A percentile compares a stretch with the other conserved stretches of the same genome.
Evolutionary conservation across 1,140 invertebrate genomes (phyloP).

Genomic region (Trachymyrmex cornetzi): DNA sequence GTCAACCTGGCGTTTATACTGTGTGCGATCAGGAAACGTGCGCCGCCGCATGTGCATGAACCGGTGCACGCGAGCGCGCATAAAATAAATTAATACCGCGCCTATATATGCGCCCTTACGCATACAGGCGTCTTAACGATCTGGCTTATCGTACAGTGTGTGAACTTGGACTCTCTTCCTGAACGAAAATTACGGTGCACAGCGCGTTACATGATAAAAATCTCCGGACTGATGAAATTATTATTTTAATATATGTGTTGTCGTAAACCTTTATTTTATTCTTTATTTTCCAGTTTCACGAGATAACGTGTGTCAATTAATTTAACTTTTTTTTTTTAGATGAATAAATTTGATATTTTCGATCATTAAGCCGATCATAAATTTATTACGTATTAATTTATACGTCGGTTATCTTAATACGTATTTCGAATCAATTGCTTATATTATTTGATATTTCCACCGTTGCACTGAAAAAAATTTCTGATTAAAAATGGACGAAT

Average conservation of each 20-base stretch:
- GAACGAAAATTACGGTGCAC: constrained; percentile 35
- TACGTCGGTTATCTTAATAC: background rate
- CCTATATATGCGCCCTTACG: constrained; percentile 50
- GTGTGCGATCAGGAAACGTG: constrained; percentile 67
- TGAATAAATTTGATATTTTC: background rate
- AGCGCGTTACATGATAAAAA: constrained; percentile 16
- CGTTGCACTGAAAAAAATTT: too few species aligned
- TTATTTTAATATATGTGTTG: constrained; percentile 14
- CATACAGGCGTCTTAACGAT: constrained; percentile 45
- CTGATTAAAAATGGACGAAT: too few species aligned
- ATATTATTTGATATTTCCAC: background rate
- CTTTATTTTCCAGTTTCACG: background rate
- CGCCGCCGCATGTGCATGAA: constrained; percentile 33
- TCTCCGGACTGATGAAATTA: constrained; percentile 11
- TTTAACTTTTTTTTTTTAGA: background rate
- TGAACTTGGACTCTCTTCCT: constrained; percentile 37
- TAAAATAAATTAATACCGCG: constrained; percentile 62
- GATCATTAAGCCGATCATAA: background rate
- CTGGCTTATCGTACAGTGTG: constrained; percentile 37
- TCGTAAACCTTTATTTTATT: background rate
- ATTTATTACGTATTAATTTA: background rate
- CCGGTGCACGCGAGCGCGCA: constrained; percentile 47
- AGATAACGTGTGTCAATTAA: background rate
- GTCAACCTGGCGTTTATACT: constrained; percentile 71
- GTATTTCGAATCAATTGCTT: background rate